Conservation (phyloP, 2,113 vertebrate genomes). For the Rutilus rutilus region DNA sequence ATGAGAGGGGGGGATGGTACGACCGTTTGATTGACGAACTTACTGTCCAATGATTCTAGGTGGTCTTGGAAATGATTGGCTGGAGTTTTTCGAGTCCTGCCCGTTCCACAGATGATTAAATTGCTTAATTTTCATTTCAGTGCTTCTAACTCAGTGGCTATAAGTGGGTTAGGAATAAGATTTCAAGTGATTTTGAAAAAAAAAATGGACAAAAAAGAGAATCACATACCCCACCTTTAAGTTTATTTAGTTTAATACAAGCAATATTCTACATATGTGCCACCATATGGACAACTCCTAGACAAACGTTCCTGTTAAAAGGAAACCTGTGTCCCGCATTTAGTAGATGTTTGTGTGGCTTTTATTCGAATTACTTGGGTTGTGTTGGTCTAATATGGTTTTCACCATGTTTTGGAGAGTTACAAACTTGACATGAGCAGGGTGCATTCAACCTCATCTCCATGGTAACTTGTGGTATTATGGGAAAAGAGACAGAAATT, state of each 20-base stretch:
- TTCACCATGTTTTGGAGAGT: not conserved
- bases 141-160: too few species aligned
- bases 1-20: too few species aligned
- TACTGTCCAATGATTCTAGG: too few species aligned
- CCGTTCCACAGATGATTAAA: too few species aligned
- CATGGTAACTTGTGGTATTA: constrained; percentile 35
- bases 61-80: too few species aligned
- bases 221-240: too few species aligned
- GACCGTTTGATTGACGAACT: too few species aligned
- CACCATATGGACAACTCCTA: not conserved
- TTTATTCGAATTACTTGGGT: not conserved
- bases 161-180: too few species aligned
- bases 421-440: constrained; percentile 9
- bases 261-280: not conserved
- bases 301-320: not conserved
- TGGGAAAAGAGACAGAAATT: constrained; percentile 28
- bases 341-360: not conserved
- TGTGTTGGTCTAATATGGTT: not conserved
- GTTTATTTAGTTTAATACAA: not conserved
- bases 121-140: too few species aligned
- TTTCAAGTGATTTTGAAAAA: too few species aligned
- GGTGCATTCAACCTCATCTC: constrained; percentile 21
- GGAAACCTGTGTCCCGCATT: not conserved
- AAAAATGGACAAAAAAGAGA: too few species aligned
- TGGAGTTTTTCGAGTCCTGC: too few species aligned